Conservation (phyloP, 2,113 vertebrate genomes). For the Herpailurus yagouaroundi region DNA sequence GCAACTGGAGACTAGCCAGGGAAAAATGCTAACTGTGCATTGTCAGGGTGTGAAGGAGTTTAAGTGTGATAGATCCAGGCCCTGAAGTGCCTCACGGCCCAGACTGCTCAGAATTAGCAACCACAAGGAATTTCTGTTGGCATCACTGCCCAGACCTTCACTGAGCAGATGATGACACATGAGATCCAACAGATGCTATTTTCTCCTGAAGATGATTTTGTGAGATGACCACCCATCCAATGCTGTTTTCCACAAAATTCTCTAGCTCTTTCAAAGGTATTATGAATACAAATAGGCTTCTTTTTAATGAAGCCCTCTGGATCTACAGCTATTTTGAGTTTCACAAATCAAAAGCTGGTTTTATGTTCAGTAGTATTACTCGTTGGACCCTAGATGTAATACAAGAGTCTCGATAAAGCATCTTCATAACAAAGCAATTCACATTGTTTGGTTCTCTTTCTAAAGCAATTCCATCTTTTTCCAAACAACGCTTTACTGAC, state of each 20-base stretch:
- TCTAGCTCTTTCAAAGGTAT: background rate
- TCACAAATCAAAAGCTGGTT: slow-evolving; percentile 55
- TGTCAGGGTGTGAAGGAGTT: background rate
- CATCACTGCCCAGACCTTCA: background rate
- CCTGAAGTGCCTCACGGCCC: background rate
- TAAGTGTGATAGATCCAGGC: background rate
- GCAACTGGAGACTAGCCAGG: slow-evolving; percentile 39
- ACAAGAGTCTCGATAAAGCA: background rate
- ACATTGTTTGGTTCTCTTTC: background rate
- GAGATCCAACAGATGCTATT: slow-evolving; percentile 9
- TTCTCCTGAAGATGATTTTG: slow-evolving; percentile 32
- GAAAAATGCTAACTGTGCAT: slow-evolving; percentile 1
- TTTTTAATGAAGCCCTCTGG: background rate
- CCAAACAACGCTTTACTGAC: slow-evolving; percentile 57
- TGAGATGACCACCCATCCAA: slow-evolving; percentile 14
- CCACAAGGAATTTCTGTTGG: background rate
- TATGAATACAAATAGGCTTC: slow-evolving; percentile 49
- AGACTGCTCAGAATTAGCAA: slow-evolving; percentile 6
- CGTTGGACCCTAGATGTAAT: background rate
- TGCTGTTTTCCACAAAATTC: slow-evolving; percentile 41
- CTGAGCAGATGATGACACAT: background rate
- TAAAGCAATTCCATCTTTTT: slow-evolving; percentile 72
- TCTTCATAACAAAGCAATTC: slow-evolving; percentile 12
- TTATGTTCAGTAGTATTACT: slow-evolving; percentile 6
- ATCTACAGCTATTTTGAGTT: slow-evolving; percentile 20